Evolutionary conservation across 1,140 invertebrate species (phyloP).

Genomic region (Anthonomus grandis): DNA sequence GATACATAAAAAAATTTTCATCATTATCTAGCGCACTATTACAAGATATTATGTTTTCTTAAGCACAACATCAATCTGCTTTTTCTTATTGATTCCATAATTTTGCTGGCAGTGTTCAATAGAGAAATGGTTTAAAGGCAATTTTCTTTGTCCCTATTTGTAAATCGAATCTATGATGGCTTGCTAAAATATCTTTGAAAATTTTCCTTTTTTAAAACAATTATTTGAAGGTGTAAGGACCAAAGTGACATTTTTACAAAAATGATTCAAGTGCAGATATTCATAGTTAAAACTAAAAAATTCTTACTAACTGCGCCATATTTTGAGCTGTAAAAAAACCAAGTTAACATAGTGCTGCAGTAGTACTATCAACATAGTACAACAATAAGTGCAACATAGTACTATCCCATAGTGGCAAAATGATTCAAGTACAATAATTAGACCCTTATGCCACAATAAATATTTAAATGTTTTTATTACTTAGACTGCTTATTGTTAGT

Average conservation of each 20-base stretch:
- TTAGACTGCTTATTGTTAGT: background rate
- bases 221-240: slow-evolving; percentile 5
- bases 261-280: background rate
- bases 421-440: background rate
- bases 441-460: background rate
- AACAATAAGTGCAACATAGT: background rate
- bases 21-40: no score
- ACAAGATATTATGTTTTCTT: no score
- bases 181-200: no score
- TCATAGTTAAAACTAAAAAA: slow-evolving; percentile 3
- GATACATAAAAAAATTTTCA: no score
- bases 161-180: no score
- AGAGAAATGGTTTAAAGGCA: no score
- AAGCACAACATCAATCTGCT: no score
- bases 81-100: no score
- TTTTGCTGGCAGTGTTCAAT: no score
- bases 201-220: no score
- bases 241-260: slow-evolving; percentile 2
- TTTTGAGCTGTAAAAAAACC: background rate
- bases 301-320: background rate
- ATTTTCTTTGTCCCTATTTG: background rate
- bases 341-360: background rate
- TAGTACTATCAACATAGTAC: background rate
- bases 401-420: background rate
- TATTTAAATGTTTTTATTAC: background rate